Evolutionary conservation across 2,113 vertebrate species (phyloP), one percentile per base, ranked within the genome.

Genomic region (Xerus inauris): DNA sequence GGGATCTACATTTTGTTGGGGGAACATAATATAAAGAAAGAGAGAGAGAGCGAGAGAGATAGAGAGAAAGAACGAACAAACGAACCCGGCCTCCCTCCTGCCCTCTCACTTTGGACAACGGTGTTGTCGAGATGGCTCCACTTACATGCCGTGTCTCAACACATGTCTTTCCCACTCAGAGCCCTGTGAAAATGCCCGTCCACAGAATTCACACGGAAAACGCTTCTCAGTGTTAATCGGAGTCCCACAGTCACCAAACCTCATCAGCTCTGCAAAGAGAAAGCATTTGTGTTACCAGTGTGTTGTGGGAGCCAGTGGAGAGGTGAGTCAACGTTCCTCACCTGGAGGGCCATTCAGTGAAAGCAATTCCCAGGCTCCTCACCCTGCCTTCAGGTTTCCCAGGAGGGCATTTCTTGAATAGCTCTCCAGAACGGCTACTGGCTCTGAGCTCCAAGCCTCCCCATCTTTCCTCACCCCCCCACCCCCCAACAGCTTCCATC

Each of bases 61-160:
- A 51, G 51, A 51, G 13, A 51, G 14, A 17, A 3, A 51, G 17
- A 17, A 14, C 4, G 13, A 51, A 13, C 12, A 14, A 9, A 64
- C 75, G 79, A 89, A 49, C 35, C 65, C 16, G 3, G 24, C 24
- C 84, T 72, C 26, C 57, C 89, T 80, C 80, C 84, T 57, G 14
- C 35, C 38, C 35, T 57, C 51, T 51, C n/a, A 17, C 30, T 62
- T 32, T 82, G 79, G 77, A 90, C 26, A 6, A 42, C 77, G 51
- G 81, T 26, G 28, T 38, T 89, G 40, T 2, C 1, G 83, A 57
- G 94, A 67, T 30, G 67, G 62, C 35, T 79, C 14, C 0, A 99
- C 99, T 99, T 98, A 99, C 99, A 99, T 99, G 99, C 99, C 99
- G 0, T 99, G 99, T 92, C 99, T 99, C 95, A 99, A 99, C 92